Evolutionary conservation across 2,113 vertebrate genomes (phyloP), one percentile per base, ranked within the genome.

Genomic region (Anthoscopus minutus): DNA sequence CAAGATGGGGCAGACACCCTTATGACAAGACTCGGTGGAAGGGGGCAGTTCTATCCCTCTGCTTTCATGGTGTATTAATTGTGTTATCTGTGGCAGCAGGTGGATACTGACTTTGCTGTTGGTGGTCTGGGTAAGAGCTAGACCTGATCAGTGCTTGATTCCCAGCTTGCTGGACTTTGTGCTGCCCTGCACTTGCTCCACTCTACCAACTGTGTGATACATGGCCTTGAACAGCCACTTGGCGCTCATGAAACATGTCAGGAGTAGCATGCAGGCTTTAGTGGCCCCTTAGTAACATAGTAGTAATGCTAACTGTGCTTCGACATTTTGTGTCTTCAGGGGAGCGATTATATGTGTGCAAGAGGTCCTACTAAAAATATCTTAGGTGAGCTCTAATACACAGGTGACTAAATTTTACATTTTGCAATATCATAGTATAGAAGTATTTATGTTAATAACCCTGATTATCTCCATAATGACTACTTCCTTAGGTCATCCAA

Each of bases 141-240:
- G 38, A 5, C n/a, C 50, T 64, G 28, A 27, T n/a, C 22, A 6
- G 31, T 60, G 31, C 81, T 76, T 71, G 31, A 11, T 33, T 88
- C 35, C 10, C 42, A 45, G 44, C 57, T 62, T 66, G 51, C 33
- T 64, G 61, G 35, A 9, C 27, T 81, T 62, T 6, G 17, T 50
- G 35, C 73, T 85, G 60, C 27, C 23, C 25, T 37, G 69, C 23
- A 11, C 47, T 91, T 78, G 60, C 47, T 86, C 31, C 11, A 6
- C 2, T 1, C 13, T 45, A 13, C 31, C 20, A 30, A 11, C 37
- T 50, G 20, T 44, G 84, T 0, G 1, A 37, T 57, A 23, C 1
- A 0, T 0, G 0, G 37, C 50, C 67, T 38, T 70, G 44, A 64
- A 48, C 0, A 1, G 47, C 47, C 0, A 0, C 66, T 65, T 48